These are phyloP conservation scores for Heliocidaris erythrogramma DNA, from an alignment of 35 echinoderm and acorn worm species.

Conservation along the genomic window DNA sequence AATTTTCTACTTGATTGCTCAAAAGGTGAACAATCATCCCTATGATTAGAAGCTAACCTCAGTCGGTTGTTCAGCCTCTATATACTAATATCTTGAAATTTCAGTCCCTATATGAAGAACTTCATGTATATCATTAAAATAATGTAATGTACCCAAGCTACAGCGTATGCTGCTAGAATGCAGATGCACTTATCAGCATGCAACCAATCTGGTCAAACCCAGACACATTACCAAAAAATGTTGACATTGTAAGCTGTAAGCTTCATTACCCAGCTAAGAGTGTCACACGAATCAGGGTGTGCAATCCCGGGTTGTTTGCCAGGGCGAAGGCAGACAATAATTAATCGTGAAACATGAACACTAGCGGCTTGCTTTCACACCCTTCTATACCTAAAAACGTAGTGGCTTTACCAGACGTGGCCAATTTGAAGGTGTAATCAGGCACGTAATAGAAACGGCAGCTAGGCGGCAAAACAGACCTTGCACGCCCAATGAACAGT, in stretches of 20 bases:
- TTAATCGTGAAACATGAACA: background rate
- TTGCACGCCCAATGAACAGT: background rate
- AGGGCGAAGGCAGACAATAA: background rate
- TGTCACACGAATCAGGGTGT: background rate
- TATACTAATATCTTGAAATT: too few species aligned
- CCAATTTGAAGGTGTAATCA: background rate
- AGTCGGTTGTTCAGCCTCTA: too few species aligned
- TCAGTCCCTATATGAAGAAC: too few species aligned
- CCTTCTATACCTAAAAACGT: background rate
- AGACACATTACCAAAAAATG: background rate
- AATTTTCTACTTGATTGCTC: too few species aligned
- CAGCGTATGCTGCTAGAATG: too few species aligned
- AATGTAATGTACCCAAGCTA: too few species aligned
- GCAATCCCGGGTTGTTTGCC: background rate
- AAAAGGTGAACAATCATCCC: too few species aligned
- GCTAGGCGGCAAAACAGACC: background rate
- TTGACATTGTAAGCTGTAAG: background rate
- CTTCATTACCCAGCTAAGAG: background rate
- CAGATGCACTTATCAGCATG: too few species aligned
- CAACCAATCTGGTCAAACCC: background rate
- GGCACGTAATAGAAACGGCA: conserved; percentile 1
- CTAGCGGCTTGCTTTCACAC: background rate
- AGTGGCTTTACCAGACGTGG: background rate
- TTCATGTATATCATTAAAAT: too few species aligned
- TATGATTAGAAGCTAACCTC: too few species aligned